Base-by-base conservation (phyloP, 1,140 invertebrate genomes). In the Drosophila nigrodunni region DNA sequence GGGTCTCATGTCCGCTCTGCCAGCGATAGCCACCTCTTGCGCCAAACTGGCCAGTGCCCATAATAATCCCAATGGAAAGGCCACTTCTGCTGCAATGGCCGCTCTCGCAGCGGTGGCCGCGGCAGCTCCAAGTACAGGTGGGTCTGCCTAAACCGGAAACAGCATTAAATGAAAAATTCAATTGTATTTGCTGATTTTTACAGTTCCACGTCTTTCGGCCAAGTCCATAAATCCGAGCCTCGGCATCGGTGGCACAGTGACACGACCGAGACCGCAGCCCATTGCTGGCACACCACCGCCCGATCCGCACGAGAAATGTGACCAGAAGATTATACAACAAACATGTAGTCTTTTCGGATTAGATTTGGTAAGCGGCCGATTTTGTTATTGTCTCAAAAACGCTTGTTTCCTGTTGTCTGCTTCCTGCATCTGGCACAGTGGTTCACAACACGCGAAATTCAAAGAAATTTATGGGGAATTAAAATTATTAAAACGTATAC, bases 341-440 rank as follows among this genome's bases (percentile, higher is more conserved):
- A 98, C 97, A 39, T 98, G 97, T 91, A 96, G 96, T 37, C 93
- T 98, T 4, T 98, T 98, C 90, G 97, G 97, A 4, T 93, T 98
- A 25, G 97, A 98, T 93, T 94, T 98, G 93, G 96, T 97, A 93
- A 94, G 93, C 93, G 57, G 15, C 9, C 34, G 43, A 37, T 46
- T 64, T 37, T 52, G 58, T 60, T 25, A 71, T 58, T 70, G 55
- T 61, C 7, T 13, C 41, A 68, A 46, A 62, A 54, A 4, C 25
- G 49, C 49, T 52, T 25, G 9, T 21, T 49, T 49, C 25, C 18
- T 21, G 18, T 21, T 21, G 18, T 21, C 18, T 35, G 59, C 15
- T 62, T 62, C 46, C 59, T 10, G 11, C 7, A 13, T 5, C 2
- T 7, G 15, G 21, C 35, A 64, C 49, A 54, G 37, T 64, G 61